Conservation (phyloP, 2,888 invertebrate species). For the Mythimna impura region DNA sequence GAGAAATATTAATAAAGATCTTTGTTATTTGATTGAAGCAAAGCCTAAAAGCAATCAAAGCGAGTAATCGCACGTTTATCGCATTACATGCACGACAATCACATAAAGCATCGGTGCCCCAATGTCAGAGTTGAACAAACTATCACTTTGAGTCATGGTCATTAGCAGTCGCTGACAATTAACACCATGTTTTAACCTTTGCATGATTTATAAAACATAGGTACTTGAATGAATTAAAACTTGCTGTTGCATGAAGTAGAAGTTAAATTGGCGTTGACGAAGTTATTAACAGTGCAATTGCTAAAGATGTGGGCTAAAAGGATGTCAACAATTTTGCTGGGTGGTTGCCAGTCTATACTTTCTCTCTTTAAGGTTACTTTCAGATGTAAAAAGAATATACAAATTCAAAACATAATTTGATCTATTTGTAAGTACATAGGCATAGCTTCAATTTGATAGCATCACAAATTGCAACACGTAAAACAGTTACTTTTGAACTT, state of each 20-base stretch:
- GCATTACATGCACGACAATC: slow-evolving; percentile 36
- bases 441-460: neutral
- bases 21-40: slow-evolving; percentile 1
- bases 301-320: slow-evolving; percentile 8
- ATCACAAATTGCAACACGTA: slow-evolving; percentile 3
- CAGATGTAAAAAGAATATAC: neutral
- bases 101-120: slow-evolving; percentile 16
- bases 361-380: slow-evolving; percentile 38
- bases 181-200: slow-evolving; percentile 52
- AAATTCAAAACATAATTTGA: neutral
- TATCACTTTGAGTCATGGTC: slow-evolving; percentile 58
- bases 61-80: slow-evolving; percentile 38
- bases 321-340: slow-evolving; percentile 14
- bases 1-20: slow-evolving; percentile 12
- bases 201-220: slow-evolving; percentile 44
- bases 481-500: slow-evolving; percentile 9
- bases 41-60: slow-evolving; percentile 19
- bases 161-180: slow-evolving; percentile 46
- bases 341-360: slow-evolving; percentile 25
- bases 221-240: slow-evolving; percentile 36
- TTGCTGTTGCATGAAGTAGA: slow-evolving; percentile 10
- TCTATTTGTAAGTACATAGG: neutral
- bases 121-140: slow-evolving; percentile 67
- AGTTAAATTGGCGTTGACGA: slow-evolving; percentile 27
- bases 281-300: slow-evolving; percentile 25